Evolutionary conservation across 2,113 vertebrate genomes (phyloP).

Genomic region (Albula goreensis): DNA sequence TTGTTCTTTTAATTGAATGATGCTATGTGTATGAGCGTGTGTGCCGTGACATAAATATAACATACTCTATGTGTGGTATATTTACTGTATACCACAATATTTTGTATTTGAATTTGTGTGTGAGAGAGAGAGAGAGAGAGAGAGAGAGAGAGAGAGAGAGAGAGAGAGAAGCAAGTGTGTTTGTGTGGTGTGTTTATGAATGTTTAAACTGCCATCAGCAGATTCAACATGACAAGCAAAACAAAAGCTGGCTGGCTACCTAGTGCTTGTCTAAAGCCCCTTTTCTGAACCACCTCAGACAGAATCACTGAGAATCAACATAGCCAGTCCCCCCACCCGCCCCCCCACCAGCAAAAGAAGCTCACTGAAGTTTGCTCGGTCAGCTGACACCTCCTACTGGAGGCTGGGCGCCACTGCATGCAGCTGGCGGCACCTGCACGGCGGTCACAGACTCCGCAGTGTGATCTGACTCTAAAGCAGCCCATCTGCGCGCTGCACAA

Average conservation of each 20-base stretch:
- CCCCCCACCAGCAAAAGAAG: background rate
- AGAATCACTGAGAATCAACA: background rate
- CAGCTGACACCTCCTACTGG: conserved; percentile 67
- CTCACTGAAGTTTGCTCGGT: background rate
- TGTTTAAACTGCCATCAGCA: too few species aligned
- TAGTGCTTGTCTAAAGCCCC: background rate
- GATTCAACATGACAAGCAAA: too few species aligned
- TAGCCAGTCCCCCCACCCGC: background rate
- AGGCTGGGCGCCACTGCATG: conserved; percentile 48
- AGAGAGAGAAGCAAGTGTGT: too few species aligned
- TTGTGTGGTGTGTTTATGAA: too few species aligned
- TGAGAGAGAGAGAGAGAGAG: too few species aligned
- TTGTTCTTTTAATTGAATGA: too few species aligned
- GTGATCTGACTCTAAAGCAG: conserved; percentile 11
- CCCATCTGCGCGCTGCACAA: conserved; percentile 25
- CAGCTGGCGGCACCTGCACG: background rate
- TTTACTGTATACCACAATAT: background rate
- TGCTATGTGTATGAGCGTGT: background rate
- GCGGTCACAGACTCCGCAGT: fast-evolving
- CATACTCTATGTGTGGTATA: background rate
- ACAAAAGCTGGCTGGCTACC: too few species aligned
- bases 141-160: too few species aligned
- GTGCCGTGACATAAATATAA: background rate
- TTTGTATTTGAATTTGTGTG: too few species aligned
- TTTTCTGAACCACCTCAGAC: background rate